Percentiles rank a stretch among this genome's conserved stretches.
Conservation (phyloP, 2,888 invertebrate genomes). For the Dicyrtomina minuta region DNA sequence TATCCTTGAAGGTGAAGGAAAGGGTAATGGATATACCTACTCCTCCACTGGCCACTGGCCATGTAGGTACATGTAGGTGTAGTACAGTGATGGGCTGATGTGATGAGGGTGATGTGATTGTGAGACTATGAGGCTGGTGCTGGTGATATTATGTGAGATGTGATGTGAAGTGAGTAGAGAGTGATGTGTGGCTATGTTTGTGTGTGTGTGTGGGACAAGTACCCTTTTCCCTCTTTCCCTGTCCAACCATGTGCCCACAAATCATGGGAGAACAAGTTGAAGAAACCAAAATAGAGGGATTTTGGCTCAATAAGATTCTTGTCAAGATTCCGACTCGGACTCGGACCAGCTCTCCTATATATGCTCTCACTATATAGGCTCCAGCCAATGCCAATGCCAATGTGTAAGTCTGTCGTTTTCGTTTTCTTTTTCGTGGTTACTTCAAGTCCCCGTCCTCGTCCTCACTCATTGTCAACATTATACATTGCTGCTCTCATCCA, state of each 20-base stretch:
- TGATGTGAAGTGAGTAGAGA: slow-evolving; percentile 8
- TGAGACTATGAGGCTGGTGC: too few relatives aligned
- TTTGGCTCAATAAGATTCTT: slow-evolving; percentile 54
- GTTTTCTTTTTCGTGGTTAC: too few relatives aligned
- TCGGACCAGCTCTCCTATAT: slow-evolving; percentile 22
- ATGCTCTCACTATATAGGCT: slow-evolving; percentile 5
- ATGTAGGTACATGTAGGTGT: too few relatives aligned
- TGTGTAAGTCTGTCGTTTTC: too few relatives aligned
- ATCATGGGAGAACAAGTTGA: slow-evolving; percentile 50
- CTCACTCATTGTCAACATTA: slow-evolving; percentile 1
- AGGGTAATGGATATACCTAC: not conserved
- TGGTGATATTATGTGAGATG: too few relatives aligned
- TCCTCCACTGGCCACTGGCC: too few relatives aligned
- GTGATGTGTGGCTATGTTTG: slow-evolving; percentile 31
- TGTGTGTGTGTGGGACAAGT: slow-evolving; percentile 24
- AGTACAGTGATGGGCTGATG: not conserved
- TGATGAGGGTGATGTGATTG: not conserved
- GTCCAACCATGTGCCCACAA: slow-evolving; percentile 48
- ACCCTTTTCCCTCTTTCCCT: slow-evolving; percentile 38
- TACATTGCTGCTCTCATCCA: slow-evolving; percentile 24
- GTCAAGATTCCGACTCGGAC: slow-evolving; percentile 48
- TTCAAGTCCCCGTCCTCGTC: too few relatives aligned
- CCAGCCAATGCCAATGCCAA: too few relatives aligned
- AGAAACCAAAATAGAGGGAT: slow-evolving; percentile 51
- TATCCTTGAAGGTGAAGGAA: slow-evolving; percentile 3